Base-by-base conservation (phyloP, 1,140 invertebrate species). In the Drosophila miranda region DNA sequence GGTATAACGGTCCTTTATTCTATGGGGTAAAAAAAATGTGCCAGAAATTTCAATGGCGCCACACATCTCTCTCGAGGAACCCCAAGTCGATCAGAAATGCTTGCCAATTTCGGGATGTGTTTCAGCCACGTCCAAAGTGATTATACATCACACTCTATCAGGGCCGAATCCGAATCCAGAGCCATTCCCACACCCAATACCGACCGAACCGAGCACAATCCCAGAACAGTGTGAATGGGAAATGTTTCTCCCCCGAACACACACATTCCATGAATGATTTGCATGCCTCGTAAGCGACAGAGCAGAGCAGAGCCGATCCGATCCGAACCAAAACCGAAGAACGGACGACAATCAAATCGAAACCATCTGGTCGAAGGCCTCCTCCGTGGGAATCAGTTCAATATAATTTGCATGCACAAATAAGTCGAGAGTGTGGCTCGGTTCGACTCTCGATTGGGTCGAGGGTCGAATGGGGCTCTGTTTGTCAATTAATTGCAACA, bases 341-440 rank as follows among this genome's bases (percentile, higher is more conserved):
- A 69, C 61, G 44, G 64, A 41, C 57, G 34, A 72, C 76, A 88
- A 87, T 87, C 83, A 82, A 88, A 87, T 87, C 78, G 82, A 88
- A 82, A 66, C 82, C 82, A 87, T 82, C 82, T 87, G 82, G 82
- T 70, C 64, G 73, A 75, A 61, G 43, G 44, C 11, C 52, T 45
- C 66, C 67, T 80, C 87, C 82, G 82, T 87, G 82, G 82, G 82
- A 87, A 87, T 87, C 82, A 87, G 82, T 87, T 87, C 82, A 87
- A 87, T 87, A 87, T 86, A 88, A 87, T 87, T 87, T 87, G 75
- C 66, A 54, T 78, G 69, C 63, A 44, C 77, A 78, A 75, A 79
- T 58, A 75, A 69, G 53, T 72, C 42, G 62, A 60, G 74, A 77
- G 79, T 75, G 60, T 59, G 61, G 66, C 58, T 30, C 30, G 30